phyloP scores from a whole-genome alignment of 1,140 invertebrate species.

The Aphidius ervi region DNA sequence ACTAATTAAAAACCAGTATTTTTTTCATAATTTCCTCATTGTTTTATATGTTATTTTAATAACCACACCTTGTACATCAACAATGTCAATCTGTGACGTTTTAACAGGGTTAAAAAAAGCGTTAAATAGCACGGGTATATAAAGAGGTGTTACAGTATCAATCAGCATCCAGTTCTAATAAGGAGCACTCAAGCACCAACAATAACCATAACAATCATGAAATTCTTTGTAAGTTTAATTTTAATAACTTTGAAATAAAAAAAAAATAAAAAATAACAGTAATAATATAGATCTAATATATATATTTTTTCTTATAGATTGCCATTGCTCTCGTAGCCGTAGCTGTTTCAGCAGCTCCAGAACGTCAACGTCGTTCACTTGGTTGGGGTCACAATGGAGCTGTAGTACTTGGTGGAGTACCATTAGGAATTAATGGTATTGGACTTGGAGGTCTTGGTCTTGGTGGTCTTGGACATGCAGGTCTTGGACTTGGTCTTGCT shows the following conservation, averaged over 20 bases:
- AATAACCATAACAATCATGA: slow-evolving; percentile 24
- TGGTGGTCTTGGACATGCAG: no score
- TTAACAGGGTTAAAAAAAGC: background rate
- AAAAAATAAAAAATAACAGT: background rate
- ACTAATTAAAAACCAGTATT: slow-evolving; percentile 6
- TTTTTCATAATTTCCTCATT: no score
- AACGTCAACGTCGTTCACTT: slow-evolving; percentile 32
- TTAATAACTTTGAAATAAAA: background rate
- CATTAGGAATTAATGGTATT: background rate
- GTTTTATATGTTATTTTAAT: background rate
- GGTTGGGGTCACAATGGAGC: slow-evolving; percentile 26
- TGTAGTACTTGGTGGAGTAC: slow-evolving; percentile 14
- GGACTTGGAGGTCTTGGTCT: slow-evolving; percentile 16
- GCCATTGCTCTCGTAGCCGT: slow-evolving; percentile 20
- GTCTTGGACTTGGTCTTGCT: slow-evolving; percentile 6
- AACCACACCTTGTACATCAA: slow-evolving; percentile 1
- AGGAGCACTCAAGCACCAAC: slow-evolving; percentile 14
- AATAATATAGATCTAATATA: no score
- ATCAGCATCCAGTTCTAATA: slow-evolving; percentile 15
- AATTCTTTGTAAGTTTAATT: slow-evolving; percentile 27
- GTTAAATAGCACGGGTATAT: background rate
- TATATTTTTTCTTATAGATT: slow-evolving; percentile 18
- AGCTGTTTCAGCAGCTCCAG: slow-evolving; percentile 21
- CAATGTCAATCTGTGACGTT: slow-evolving; percentile 2
- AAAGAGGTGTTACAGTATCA: slow-evolving; percentile 18